Base-by-base conservation (phyloP, 2,113 vertebrate genomes). In the Empidonax alnorum region DNA sequence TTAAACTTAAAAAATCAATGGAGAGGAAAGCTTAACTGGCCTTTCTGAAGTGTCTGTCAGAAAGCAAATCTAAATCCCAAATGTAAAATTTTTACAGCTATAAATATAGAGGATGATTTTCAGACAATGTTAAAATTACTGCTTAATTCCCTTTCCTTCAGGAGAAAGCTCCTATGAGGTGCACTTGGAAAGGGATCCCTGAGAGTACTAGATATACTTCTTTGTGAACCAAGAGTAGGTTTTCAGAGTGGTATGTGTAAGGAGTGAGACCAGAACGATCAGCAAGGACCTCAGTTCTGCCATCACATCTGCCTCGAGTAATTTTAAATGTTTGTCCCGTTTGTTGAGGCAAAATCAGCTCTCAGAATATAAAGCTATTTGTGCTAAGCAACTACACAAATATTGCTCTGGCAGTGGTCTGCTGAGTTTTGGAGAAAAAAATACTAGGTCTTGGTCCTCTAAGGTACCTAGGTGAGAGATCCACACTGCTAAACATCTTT, bases 1-100 rank as follows among this genome's bases (percentile, higher is more conserved):
- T 96, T 97, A 97, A 97, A 97, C 50, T 91, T 97, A 7, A 97
- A 96, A 97, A 98, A 97, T 97, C 94, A 97, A 46, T 90, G 71
- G 85, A 89, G 86, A 94, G 33, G 84, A 74, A 97, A 97, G 91
- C 86, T 96, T 96, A 97, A 97, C 85, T 96, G 86, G 85, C 75
- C 87, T 95, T 97, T 97, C 89, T 94, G 85, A 89, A 95, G 76
- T 84, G 68, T 89, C 74, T 84, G 67, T 89, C 74, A 94, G 95
- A 97, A 95, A 74, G 63, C 84, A 94, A 97, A 96, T 76, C 87
- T 92, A 86, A 93, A 92, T 91, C 89, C 66, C 81, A 97, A 92
- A 91, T n/a, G 20, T 83, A 89, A 72, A 78, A 76, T 92, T 93
- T 97, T 96, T 90, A 93, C 63, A 97, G 87, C 75, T 96, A 93